Evolutionary conservation across 2,113 vertebrate genomes (phyloP).

Genomic region (Romanogobio albipinnatus): DNA sequence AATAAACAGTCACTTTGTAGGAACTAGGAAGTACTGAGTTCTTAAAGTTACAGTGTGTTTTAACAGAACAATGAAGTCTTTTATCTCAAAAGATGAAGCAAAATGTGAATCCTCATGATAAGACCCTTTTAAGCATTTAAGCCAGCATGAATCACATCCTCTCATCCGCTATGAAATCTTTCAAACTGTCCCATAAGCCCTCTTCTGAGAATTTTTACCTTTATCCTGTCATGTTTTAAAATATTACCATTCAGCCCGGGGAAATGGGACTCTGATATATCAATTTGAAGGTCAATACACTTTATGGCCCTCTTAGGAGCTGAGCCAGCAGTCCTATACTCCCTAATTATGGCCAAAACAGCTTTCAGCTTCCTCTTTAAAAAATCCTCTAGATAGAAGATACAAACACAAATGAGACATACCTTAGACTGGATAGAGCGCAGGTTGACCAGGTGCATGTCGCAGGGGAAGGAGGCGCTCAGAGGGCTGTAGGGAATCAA

Average conservation of each 20-base stretch:
- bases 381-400: neutral
- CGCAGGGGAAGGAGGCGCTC: constrained; percentile 83
- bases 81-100: neutral
- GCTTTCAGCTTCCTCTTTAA: constrained; percentile 11
- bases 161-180: neutral
- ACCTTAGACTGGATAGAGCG: constrained; percentile 88
- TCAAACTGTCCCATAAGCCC: neutral
- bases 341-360: neutral
- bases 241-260: constrained; percentile 8
- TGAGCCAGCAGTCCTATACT: constrained; percentile 2
- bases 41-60: neutral
- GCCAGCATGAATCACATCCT: constrained; percentile 13
- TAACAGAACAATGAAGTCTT: neutral
- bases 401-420: constrained; percentile 37
- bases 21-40: too few species aligned
- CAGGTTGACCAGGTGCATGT: constrained; percentile 88
- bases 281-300: constrained; percentile 5
- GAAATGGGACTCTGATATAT: neutral
- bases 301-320: constrained; percentile 5
- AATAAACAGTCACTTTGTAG: neutral
- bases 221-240: constrained; percentile 16
- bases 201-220: neutral
- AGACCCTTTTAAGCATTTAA: neutral
- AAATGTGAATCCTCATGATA: neutral
- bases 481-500: constrained; percentile 79